Base-by-base conservation (phyloP, 2,113 vertebrate genomes). In the Protomyctophum bolini region DNA sequence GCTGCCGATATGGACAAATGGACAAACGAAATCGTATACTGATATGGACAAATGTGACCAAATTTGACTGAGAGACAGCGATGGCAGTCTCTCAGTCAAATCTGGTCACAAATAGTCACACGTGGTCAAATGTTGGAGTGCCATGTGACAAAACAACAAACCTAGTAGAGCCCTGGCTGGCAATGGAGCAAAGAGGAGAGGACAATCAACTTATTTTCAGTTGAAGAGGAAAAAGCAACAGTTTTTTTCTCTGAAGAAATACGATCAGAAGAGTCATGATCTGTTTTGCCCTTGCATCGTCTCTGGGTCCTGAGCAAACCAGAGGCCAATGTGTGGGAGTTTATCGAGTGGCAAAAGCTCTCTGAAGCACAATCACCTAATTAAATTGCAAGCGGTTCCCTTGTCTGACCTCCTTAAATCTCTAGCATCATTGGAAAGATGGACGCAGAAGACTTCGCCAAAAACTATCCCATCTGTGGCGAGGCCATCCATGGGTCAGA, bases 281-380 rank as follows among this genome's bases (percentile, higher is more conserved):
- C 72, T 76, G 66, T 47, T 56, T 83, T 78, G 73, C 63, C 84
- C 83, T 77, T 84, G 70, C 58, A 52, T 57, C 48, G n/a, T 79
- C 75, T 73, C 57, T 1, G 72, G 68, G 77, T 62, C 33, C 33
- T 41, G 33, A 41, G 33, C 33, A 41, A 21, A 4, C 33, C 33
- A 41, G 3, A 41, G 33, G 33, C 33, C 3, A 55, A 74, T 68
- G 85, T 77, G 89, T 87, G 86, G 85, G 89, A 92, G 90, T 91
- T 88, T 92, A 92, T 89, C 69, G 91, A 93, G 87, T 63, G 82
- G 85, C 45, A 59, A 82, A 21, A 84, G 75, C 83, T 91, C 90
- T 90, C 90, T 88, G 68, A 83, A 92, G 90, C 89, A 84, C 83
- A 88, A 90, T 92, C 81, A 82, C 85, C 87, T 93, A 94, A 94